phyloP scores from a whole-genome alignment of 2,888 invertebrate species.

The Liodrosophila aerea region DNA sequence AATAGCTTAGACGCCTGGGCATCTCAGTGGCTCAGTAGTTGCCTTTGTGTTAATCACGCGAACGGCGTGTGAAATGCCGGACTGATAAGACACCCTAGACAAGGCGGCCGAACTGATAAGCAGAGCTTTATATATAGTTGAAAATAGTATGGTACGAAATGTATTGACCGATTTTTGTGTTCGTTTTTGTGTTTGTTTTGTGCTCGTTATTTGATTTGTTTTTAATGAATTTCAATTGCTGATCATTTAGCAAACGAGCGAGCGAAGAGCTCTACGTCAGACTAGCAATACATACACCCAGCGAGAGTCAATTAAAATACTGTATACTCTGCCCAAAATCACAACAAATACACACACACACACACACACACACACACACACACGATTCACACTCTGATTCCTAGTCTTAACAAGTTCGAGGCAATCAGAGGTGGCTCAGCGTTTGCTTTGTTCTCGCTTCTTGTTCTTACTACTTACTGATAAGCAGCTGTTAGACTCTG shows the following conservation, averaged over 20 bases:
- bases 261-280: too few relatives aligned
- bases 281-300: too few relatives aligned
- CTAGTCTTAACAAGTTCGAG: conserved; percentile 43
- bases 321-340: conserved; percentile 32
- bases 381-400: too few relatives aligned
- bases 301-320: conserved; percentile 36
- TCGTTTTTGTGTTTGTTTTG: conserved; percentile 7
- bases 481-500: conserved; percentile 27
- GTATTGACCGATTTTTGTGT: conserved; percentile 32
- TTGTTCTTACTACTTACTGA: too few relatives aligned
- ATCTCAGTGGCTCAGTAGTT: conserved; percentile 9
- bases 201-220: conserved; percentile 53
- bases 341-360: too few relatives aligned
- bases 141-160: conserved; percentile 7
- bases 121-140: not conserved
- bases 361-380: too few relatives aligned
- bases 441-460: not conserved
- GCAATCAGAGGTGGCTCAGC: conserved; percentile 20
- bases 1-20: conserved; percentile 30
- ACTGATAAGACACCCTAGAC: conserved; percentile 35
- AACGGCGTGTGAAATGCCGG: conserved; percentile 36
- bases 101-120: conserved; percentile 38
- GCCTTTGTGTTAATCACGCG: conserved; percentile 55
- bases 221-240: conserved; percentile 64
- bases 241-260: conserved; percentile 46